These are phyloP conservation scores for Catharus ustulatus DNA, from an alignment of 2,797 vertebrate genomes.

Conservation along the genomic window DNA sequence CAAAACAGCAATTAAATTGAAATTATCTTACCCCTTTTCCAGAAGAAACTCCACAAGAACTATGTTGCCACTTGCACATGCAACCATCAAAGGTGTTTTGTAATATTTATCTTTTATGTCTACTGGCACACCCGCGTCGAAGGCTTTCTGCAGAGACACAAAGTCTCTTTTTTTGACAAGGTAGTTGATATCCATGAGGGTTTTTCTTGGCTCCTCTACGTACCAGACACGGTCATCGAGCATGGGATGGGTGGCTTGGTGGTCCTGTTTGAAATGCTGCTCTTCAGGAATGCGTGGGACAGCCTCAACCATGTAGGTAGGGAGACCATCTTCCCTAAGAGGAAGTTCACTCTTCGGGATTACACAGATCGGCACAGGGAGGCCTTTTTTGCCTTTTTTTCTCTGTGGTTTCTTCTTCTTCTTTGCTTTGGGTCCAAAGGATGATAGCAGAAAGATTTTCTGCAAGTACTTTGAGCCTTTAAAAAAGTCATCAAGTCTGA, in stretches of 20 bases:
- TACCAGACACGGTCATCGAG: conserved; percentile 92
- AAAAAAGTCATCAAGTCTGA: conserved; percentile 85
- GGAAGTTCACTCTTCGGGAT: conserved; percentile 68
- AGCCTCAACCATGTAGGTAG: conserved; percentile 85
- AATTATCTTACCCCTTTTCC: conserved; percentile 79
- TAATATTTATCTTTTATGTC: conserved; percentile 87
- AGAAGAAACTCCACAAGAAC: conserved; percentile 86
- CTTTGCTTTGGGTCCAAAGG: conserved; percentile 81
- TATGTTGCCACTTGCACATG: conserved; percentile 84
- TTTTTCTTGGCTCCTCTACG: conserved; percentile 78
- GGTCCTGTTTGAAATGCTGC: conserved; percentile 74
- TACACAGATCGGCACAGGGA: conserved; percentile 86
- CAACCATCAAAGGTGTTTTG: conserved; percentile 92
- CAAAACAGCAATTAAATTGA: background rate
- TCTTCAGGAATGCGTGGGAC: conserved; percentile 74
- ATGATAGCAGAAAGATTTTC: conserved; percentile 82
- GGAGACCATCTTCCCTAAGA: conserved; percentile 79
- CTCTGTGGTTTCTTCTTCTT: conserved; percentile 64
- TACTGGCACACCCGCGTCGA: conserved; percentile 84
- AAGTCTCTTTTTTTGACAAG: conserved; percentile 85
- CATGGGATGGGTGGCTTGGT: conserved; percentile 83
- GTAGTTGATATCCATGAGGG: conserved; percentile 83
- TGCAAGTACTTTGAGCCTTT: conserved; percentile 86
- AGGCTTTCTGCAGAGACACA: conserved; percentile 87
- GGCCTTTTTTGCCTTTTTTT: conserved; percentile 75